Percentiles rank a stretch among this genome's conserved stretches.
These are phyloP conservation scores for Olivierus martensii DNA, from an alignment of 1,140 invertebrate species.

Conservation along the genomic window DNA sequence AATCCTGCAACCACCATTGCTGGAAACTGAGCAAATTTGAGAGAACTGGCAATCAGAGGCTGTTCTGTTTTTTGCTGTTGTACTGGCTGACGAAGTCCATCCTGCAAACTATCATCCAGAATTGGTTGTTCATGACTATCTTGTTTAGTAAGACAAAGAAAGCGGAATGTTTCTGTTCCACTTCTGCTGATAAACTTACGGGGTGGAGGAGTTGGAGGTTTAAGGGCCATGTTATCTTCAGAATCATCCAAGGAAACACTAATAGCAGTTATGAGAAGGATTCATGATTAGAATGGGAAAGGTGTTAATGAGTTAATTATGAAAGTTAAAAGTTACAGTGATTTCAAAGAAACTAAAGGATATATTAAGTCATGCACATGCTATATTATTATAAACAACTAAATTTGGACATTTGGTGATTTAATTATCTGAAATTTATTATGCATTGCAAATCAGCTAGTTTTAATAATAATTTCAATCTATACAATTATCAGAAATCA, in stretches of 20 bases:
- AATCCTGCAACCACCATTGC: slow-evolving; percentile 58
- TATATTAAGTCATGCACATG: no score
- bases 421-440: no score
- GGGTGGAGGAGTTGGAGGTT: slow-evolving; percentile 3
- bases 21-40: slow-evolving; percentile 57
- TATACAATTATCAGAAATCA: no score
- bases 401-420: no score
- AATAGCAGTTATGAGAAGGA: background rate
- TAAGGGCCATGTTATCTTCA: background rate
- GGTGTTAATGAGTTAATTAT: no score
- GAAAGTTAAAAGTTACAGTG: no score
- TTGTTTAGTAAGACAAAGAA: slow-evolving; percentile 34
- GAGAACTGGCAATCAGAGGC: slow-evolving; percentile 35
- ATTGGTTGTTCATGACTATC: slow-evolving; percentile 34
- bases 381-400: no score
- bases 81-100: background rate
- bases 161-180: slow-evolving; percentile 11
- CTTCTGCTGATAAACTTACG: background rate
- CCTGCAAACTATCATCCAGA: background rate
- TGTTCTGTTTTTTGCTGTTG: no score
- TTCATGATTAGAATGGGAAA: no score
- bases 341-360: no score
- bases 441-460: no score
- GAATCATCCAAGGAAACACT: slow-evolving; percentile 8
- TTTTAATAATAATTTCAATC: no score